Evolutionary conservation across 2,888 invertebrate genomes (phyloP).

Genomic region (Drosophila kokeensis): DNA sequence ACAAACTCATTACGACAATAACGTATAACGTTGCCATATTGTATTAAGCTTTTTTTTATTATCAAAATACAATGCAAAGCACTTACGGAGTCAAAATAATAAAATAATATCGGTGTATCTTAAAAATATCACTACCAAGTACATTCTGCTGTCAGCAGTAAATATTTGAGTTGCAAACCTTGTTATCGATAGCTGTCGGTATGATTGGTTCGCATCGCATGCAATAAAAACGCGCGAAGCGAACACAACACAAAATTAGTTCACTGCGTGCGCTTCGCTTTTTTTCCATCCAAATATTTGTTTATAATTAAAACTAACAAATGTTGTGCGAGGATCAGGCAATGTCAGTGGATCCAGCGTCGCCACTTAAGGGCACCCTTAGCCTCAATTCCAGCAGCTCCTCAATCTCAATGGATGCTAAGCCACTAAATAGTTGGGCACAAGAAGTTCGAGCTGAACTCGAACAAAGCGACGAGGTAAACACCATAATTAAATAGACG

Average conservation of each 20-base stretch:
- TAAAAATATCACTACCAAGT: not conserved
- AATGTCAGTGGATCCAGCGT: slow-evolving; percentile 57
- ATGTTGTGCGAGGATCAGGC: slow-evolving; percentile 70
- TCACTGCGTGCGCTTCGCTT: not conserved
- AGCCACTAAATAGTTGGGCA: slow-evolving; percentile 73
- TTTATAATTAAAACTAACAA: slow-evolving; percentile 1
- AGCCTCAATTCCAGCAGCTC: slow-evolving; percentile 71
- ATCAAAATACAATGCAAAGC: not conserved
- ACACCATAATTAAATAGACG: not conserved
- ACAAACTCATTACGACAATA: not conserved
- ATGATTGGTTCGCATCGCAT: slow-evolving; percentile 31
- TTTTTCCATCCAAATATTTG: slow-evolving; percentile 5
- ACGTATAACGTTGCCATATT: not conserved
- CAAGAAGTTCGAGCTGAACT: slow-evolving; percentile 76
- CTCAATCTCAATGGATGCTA: slow-evolving; percentile 54
- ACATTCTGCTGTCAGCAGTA: not conserved
- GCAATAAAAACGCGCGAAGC: slow-evolving; percentile 75
- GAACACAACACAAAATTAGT: slow-evolving; percentile 34
- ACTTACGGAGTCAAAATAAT: not conserved
- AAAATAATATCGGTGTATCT: not conserved
- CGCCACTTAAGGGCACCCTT: slow-evolving; percentile 49
- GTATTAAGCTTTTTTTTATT: not conserved
- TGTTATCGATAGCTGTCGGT: slow-evolving; percentile 10
- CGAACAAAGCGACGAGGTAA: slow-evolving; percentile 69
- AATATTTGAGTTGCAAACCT: not conserved